A percentile compares a stretch with the other conserved stretches of the same genome.
Conservation (phyloP, 2,113 vertebrate species). For the Syrrhaptes paradoxus region DNA sequence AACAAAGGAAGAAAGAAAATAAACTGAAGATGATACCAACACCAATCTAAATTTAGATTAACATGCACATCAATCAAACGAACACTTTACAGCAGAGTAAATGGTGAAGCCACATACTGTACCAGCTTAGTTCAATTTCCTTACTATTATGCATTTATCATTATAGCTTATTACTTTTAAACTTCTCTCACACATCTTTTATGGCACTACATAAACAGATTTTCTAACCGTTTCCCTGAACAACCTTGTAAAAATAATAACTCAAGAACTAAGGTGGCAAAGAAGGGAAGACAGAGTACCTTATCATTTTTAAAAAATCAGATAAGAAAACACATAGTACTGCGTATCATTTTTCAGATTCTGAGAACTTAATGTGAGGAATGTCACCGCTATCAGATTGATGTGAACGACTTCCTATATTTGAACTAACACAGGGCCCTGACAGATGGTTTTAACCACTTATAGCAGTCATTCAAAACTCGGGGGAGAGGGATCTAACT, state of each 20-base stretch:
- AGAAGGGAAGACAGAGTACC: background rate
- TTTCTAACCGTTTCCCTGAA: background rate
- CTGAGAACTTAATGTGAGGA: background rate
- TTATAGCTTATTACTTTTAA: conserved; percentile 22
- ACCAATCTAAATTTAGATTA: conserved; percentile 26
- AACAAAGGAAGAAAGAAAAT: conserved; percentile 11
- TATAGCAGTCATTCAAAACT: background rate
- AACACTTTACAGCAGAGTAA: background rate
- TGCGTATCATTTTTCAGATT: background rate
- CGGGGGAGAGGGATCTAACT: background rate
- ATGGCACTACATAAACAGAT: background rate
- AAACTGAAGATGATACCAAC: background rate
- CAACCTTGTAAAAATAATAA: background rate
- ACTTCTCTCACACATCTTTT: background rate
- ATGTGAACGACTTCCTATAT: background rate
- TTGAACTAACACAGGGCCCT: background rate
- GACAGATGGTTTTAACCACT: background rate
- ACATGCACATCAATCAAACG: background rate
- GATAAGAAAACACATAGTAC: background rate
- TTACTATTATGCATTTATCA: conserved; percentile 17
- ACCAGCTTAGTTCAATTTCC: conserved; percentile 1
- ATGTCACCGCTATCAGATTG: background rate
- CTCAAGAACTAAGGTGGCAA: background rate
- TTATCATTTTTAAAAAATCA: background rate
- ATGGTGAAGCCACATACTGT: background rate